phyloP scores from a whole-genome alignment of 1,140 invertebrate genomes.

The Stenopsyche tienmushanensis region DNA sequence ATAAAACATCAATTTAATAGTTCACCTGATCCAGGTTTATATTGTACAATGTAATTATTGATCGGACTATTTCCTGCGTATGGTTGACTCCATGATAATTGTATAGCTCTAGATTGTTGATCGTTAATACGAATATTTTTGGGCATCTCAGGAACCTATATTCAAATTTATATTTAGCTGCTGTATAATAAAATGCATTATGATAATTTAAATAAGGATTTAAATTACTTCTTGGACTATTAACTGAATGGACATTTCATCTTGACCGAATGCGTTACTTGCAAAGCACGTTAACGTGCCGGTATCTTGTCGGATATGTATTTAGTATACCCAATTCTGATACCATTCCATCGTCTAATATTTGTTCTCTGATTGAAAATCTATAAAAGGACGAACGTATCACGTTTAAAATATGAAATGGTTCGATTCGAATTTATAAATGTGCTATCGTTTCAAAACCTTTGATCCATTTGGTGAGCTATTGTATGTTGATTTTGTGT shows the following conservation, averaged over 20 bases:
- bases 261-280: slow-evolving; percentile 85
- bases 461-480: slow-evolving; percentile 66
- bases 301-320: slow-evolving; percentile 83
- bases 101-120: slow-evolving; percentile 73
- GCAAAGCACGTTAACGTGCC: slow-evolving; percentile 86
- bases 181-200: background rate
- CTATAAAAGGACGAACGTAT: slow-evolving; percentile 48
- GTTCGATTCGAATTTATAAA: no score
- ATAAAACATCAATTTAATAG: slow-evolving; percentile 1
- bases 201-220: background rate
- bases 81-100: slow-evolving; percentile 81
- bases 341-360: slow-evolving; percentile 77
- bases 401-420: no score
- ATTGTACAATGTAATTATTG: slow-evolving; percentile 82
- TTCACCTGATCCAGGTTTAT: slow-evolving; percentile 79
- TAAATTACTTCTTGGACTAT: slow-evolving; percentile 78
- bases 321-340: slow-evolving; percentile 81
- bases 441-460: slow-evolving; percentile 47
- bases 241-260: slow-evolving; percentile 87
- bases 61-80: slow-evolving; percentile 88
- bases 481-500: slow-evolving; percentile 64
- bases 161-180: slow-evolving; percentile 21
- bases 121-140: slow-evolving; percentile 82
- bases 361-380: slow-evolving; percentile 70
- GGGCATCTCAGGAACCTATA: slow-evolving; percentile 81